A percentile compares a stretch with the other conserved stretches of the same genome.
Conservation (phyloP, 2,888 invertebrate genomes). For the Lamellibrachia satsuma region DNA sequence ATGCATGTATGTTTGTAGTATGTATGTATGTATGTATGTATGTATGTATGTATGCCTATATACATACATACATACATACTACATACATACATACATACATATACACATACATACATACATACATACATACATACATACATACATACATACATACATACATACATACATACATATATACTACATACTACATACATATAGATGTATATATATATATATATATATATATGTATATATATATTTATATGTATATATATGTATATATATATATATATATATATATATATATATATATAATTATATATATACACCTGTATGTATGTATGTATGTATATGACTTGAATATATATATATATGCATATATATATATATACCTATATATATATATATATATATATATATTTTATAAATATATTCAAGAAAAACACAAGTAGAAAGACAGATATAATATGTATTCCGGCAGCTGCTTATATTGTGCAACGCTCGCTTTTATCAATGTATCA, state of each 20-base stretch:
- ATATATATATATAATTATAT: too few relatives aligned
- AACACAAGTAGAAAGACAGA: background rate
- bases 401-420: background rate
- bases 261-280: background rate
- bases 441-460: background rate
- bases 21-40: background rate
- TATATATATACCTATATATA: constrained; percentile 13
- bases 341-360: background rate
- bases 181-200: too few relatives aligned
- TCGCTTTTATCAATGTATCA: too few relatives aligned
- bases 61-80: background rate
- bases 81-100: constrained; percentile 19
- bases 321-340: too few relatives aligned
- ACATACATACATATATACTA: too few relatives aligned
- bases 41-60: background rate
- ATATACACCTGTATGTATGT: too few relatives aligned
- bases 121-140: constrained; percentile 19
- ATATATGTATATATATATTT: too few relatives aligned
- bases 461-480: too few relatives aligned
- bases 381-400: background rate
- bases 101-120: background rate
- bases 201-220: too few relatives aligned
- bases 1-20: background rate
- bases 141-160: background rate
- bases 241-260: background rate